These are phyloP conservation scores for Campoplex nolae DNA, from an alignment of 2,888 invertebrate genomes.

Conservation along the genomic window DNA sequence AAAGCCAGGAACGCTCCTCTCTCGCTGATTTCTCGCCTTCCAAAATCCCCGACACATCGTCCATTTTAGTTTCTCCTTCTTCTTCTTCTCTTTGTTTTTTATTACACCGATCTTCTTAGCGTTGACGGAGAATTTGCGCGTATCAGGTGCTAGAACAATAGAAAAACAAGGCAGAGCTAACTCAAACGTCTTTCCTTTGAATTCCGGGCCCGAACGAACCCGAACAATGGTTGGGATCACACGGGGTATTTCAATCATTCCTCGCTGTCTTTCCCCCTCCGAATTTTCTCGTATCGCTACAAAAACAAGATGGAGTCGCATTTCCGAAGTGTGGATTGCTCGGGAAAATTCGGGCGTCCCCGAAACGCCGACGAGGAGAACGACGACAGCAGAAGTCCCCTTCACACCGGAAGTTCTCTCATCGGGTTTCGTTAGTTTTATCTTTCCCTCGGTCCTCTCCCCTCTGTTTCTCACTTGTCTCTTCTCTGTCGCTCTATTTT, in stretches of 20 bases:
- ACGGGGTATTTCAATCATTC: constrained; percentile 29
- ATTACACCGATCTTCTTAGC: constrained; percentile 24
- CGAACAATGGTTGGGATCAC: constrained; percentile 15
- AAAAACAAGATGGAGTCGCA: constrained; percentile 38
- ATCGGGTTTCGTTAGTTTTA: constrained; percentile 46
- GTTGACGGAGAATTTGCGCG: constrained; percentile 39
- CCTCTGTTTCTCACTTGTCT: background rate
- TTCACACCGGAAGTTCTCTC: constrained; percentile 65
- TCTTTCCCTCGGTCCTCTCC: constrained; percentile 10
- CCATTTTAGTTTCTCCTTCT: constrained; percentile 42
- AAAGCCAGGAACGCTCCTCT: constrained; percentile 67
- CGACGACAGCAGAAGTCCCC: constrained; percentile 40
- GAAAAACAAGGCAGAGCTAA: background rate
- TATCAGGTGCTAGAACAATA: constrained; percentile 38
- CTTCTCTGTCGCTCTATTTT: constrained; percentile 27
- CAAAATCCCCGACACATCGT: constrained; percentile 73
- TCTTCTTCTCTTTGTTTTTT: background rate
- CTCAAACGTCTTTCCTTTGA: constrained; percentile 33
- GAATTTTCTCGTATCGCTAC: background rate
- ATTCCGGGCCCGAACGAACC: constrained; percentile 29
- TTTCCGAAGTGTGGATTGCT: constrained; percentile 43
- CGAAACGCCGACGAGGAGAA: constrained; percentile 19
- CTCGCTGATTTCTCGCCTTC: constrained; percentile 79
- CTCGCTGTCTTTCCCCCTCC: background rate
- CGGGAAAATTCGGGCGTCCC: constrained; percentile 57